Conservation (phyloP, 1,140 invertebrate species). For the Stegodyphus dumicola region DNA sequence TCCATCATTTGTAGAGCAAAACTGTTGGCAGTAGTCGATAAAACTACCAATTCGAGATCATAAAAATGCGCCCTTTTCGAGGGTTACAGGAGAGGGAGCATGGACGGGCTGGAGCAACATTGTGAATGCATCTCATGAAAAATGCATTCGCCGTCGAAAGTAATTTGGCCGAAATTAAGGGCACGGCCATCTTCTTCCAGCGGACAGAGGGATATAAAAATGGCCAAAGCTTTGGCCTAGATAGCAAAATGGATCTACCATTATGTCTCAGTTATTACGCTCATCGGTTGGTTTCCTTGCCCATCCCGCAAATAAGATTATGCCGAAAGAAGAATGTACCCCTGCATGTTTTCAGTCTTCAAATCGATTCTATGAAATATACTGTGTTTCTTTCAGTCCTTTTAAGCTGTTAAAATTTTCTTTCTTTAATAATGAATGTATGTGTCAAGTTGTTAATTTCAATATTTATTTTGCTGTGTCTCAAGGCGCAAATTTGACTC, state of each 20-base stretch:
- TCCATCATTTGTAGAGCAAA: background rate
- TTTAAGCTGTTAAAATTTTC: no score
- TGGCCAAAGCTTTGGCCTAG: constrained; percentile 2
- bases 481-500: no score
- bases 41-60: constrained; percentile 9
- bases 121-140: constrained; percentile 45
- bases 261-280: constrained; percentile 34
- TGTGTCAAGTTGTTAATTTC: no score
- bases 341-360: no score
- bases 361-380: no score
- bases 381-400: no score
- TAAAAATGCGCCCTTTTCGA: background rate
- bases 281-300: constrained; percentile 6
- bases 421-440: no score
- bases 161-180: constrained; percentile 42
- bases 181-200: constrained; percentile 24
- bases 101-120: background rate
- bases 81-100: no score
- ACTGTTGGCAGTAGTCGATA: background rate
- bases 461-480: no score
- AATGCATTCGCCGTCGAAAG: constrained; percentile 35
- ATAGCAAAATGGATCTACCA: constrained; percentile 14
- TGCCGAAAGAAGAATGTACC: background rate
- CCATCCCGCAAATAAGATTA: constrained; percentile 33
- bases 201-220: constrained; percentile 23